Percentiles rank a stretch among this genome's conserved stretches.
Evolutionary conservation across 2,113 vertebrate genomes (phyloP).

Genomic region (Hippopotamus amphibius): DNA sequence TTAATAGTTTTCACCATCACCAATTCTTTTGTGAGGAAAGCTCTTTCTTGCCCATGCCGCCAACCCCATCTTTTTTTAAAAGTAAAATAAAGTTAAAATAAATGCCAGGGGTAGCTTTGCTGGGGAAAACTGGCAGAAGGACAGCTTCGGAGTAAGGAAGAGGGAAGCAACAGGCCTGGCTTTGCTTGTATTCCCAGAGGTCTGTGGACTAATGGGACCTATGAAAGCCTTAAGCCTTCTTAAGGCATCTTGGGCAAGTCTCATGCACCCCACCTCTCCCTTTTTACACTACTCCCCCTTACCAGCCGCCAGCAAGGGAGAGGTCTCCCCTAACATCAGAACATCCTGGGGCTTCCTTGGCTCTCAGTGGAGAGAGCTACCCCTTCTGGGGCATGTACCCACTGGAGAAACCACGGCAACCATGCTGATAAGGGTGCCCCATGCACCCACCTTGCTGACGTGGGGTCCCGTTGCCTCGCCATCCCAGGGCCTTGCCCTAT

Average conservation of each 20-base stretch:
- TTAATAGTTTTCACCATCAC: not conserved
- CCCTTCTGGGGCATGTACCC: not conserved
- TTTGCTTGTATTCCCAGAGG: not conserved
- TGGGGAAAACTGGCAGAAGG: not conserved
- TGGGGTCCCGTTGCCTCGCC: fast-evolving
- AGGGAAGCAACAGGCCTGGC: not conserved
- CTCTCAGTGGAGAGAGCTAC: not conserved
- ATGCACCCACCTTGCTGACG: not conserved
- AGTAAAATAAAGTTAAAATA: not conserved
- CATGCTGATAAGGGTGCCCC: not conserved
- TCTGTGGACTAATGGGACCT: not conserved
- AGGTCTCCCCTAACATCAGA: not conserved
- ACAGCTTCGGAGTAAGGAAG: not conserved
- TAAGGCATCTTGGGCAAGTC: not conserved
- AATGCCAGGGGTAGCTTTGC: not conserved
- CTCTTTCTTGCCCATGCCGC: not conserved
- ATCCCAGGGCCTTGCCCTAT: not conserved
- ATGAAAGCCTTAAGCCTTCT: not conserved
- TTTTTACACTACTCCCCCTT: not conserved
- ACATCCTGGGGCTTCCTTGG: not conserved
- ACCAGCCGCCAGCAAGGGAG: not conserved
- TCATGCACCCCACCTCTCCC: not conserved
- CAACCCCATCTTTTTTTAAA: not conserved
- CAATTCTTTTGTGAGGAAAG: not conserved
- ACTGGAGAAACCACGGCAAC: not conserved